phyloP scores from a whole-genome alignment of 2,113 vertebrate genomes.

The Colinus virginianus region DNA sequence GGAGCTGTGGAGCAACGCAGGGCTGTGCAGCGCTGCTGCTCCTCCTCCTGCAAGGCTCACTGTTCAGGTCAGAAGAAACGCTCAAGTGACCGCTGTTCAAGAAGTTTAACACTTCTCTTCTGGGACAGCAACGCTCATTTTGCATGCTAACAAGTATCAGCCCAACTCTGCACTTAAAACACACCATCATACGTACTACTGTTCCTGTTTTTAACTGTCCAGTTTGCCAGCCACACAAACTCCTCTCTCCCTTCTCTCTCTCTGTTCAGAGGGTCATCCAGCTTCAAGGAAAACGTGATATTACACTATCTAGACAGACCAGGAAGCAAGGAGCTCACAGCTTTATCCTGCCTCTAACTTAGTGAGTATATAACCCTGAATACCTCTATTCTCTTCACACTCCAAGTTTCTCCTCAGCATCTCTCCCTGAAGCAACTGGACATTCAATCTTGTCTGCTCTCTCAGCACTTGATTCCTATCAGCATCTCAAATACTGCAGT shows the following conservation, averaged over 20 bases:
- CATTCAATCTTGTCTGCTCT: not conserved
- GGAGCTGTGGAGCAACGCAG: not conserved
- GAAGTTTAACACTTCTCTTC: not conserved
- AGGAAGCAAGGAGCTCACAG: not conserved
- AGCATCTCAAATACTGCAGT: not conserved
- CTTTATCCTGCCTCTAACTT: not conserved
- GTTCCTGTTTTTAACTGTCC: not conserved
- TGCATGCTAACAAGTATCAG: not conserved
- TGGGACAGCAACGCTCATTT: not conserved
- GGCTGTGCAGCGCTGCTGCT: rapidly evolving
- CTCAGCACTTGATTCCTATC: not conserved
- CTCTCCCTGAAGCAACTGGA: rapidly evolving
- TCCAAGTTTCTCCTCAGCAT: not conserved
- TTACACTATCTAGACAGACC: rapidly evolving
- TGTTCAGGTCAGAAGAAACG: rapidly evolving
- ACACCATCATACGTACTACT: rapidly evolving
- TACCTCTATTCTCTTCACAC: rapidly evolving
- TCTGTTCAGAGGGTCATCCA: not conserved
- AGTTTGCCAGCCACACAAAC: not conserved
- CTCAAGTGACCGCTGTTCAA: not conserved
- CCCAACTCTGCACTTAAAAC: not conserved
- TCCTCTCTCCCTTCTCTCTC: not conserved
- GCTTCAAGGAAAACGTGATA: not conserved
- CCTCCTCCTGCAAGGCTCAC: rapidly evolving
- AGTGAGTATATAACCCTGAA: not conserved